Percentiles rank a stretch among this genome's conserved stretches.
phyloP scores from a whole-genome alignment of 2,888 invertebrate genomes.

The Acrobasis consociella region DNA sequence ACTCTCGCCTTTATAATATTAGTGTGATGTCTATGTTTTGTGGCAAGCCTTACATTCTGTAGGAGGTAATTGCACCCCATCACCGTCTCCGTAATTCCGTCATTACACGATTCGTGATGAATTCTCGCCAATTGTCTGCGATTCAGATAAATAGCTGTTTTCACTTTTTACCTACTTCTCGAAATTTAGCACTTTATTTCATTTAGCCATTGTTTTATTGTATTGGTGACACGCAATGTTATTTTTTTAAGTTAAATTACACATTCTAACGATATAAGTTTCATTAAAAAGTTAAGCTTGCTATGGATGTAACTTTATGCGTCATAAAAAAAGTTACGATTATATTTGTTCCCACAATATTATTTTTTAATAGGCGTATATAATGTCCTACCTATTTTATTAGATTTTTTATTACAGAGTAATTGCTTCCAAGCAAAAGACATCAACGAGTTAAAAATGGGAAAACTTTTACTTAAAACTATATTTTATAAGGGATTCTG shows the following conservation, averaged over 20 bases:
- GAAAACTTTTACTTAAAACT: too few species aligned
- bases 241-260: not conserved
- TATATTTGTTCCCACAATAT: too few species aligned
- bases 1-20: too few species aligned
- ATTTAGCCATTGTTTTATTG: not conserved
- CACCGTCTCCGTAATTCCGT: slow-evolving; percentile 31
- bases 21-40: not conserved
- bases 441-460: not conserved
- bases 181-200: slow-evolving; percentile 6
- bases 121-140: slow-evolving; percentile 23
- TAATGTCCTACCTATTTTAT: too few species aligned
- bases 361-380: too few species aligned
- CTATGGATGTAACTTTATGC: too few species aligned
- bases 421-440: not conserved
- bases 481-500: too few species aligned
- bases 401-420: not conserved
- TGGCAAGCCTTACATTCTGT: not conserved
- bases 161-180: slow-evolving; percentile 27
- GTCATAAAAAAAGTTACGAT: too few species aligned
- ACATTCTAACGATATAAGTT: too few species aligned
- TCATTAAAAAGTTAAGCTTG: too few species aligned
- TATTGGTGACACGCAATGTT: not conserved
- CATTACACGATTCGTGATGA: slow-evolving; percentile 28
- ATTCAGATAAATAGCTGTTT: slow-evolving; percentile 20
- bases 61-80: slow-evolving; percentile 28